These are phyloP conservation scores for Manacus vitellinus DNA, from an alignment of 2,113 vertebrate genomes.

Conservation along the genomic window DNA sequence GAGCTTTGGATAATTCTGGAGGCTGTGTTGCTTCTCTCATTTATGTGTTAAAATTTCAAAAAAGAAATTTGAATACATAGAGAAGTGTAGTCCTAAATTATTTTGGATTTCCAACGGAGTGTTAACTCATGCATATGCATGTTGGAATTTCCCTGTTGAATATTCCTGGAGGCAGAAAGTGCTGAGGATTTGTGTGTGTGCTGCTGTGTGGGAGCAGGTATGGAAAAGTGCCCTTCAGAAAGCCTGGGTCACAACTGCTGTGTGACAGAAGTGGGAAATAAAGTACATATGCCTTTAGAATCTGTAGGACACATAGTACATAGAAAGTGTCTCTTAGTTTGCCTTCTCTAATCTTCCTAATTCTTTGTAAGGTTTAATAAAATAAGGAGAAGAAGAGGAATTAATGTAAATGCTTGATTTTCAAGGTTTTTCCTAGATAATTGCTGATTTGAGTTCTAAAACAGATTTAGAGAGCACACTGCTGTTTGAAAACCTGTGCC, in stretches of 20 bases:
- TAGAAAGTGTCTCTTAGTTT: not conserved
- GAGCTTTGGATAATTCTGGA: not conserved
- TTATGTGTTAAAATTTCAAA: not conserved
- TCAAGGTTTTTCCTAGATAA: constrained; percentile 38
- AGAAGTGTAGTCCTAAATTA: not conserved
- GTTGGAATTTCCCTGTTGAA: constrained; percentile 39
- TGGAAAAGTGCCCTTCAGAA: not conserved
- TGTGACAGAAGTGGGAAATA: not conserved
- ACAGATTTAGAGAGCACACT: not conserved
- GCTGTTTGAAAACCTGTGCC: constrained; percentile 4
- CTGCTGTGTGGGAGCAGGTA: not conserved
- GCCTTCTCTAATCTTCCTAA: not conserved
- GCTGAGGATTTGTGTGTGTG: not conserved
- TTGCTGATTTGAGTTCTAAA: constrained; percentile 6
- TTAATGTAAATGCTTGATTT: constrained; percentile 36
- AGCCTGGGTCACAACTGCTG: not conserved
- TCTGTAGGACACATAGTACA: not conserved
- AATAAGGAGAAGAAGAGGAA: not conserved
- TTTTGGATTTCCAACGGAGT: constrained; percentile 6
- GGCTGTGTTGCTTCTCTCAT: not conserved
- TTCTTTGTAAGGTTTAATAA: not conserved
- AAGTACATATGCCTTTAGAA: not conserved
- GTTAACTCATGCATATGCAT: constrained; percentile 6
- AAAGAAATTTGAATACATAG: not conserved
- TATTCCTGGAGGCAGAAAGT: not conserved